Conservation (phyloP, 2,888 invertebrate genomes). For the Chorisops tibialis region DNA sequence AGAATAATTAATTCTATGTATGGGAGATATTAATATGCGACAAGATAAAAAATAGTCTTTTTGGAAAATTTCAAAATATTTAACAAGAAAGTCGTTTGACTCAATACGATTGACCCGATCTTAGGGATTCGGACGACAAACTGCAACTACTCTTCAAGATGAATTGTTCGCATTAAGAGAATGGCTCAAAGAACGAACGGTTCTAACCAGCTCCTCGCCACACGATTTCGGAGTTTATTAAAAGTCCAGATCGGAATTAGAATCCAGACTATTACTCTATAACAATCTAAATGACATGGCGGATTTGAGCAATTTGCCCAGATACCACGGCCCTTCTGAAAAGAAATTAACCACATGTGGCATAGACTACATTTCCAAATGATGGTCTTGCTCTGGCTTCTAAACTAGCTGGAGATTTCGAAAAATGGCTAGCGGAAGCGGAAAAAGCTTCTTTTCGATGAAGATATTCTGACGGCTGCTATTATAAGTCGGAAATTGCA, state of each 20-base stretch:
- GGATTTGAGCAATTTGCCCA: slow-evolving; percentile 76
- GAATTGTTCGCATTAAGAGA: slow-evolving; percentile 76
- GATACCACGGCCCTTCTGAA: slow-evolving; percentile 83
- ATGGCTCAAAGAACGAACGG: slow-evolving; percentile 80
- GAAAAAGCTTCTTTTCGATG: slow-evolving; percentile 76
- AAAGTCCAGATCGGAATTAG: slow-evolving; percentile 72
- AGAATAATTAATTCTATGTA: too few species aligned
- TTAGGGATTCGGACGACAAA: slow-evolving; percentile 66
- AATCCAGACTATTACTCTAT: slow-evolving; percentile 68
- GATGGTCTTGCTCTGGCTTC: slow-evolving; percentile 82
- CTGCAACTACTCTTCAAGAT: slow-evolving; percentile 73
- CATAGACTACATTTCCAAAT: slow-evolving; percentile 73
- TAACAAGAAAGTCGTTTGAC: too few species aligned
- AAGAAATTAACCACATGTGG: slow-evolving; percentile 77
- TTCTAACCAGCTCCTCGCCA: slow-evolving; percentile 70
- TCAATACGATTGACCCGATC: too few species aligned
- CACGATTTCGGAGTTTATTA: slow-evolving; percentile 78
- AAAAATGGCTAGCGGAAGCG: slow-evolving; percentile 87
- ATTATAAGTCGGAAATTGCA: slow-evolving; percentile 84
- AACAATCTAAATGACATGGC: slow-evolving; percentile 75
- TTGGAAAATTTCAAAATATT: too few species aligned
- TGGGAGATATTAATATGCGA: too few species aligned
- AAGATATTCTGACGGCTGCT: slow-evolving; percentile 79
- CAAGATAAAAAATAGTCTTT: too few species aligned
- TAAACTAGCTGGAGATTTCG: slow-evolving; percentile 90